Conservation (phyloP, 1,140 invertebrate species). For the Drosophila pachea region DNA sequence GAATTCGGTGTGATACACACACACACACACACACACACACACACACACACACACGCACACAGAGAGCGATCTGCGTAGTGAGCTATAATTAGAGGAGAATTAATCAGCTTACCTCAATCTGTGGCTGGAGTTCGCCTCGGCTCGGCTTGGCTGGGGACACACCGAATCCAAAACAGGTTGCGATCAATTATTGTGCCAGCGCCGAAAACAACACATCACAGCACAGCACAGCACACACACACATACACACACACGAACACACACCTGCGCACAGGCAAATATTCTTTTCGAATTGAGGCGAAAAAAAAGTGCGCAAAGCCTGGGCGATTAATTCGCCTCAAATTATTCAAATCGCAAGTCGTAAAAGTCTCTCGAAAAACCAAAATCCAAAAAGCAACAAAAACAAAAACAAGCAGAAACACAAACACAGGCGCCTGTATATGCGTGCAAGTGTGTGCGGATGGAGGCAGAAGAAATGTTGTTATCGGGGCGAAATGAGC, state of each 20-base stretch:
- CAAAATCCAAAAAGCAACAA: constrained; percentile 7
- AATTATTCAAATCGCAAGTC: constrained; percentile 38
- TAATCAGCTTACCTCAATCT: constrained; percentile 70
- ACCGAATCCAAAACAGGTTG: constrained; percentile 37
- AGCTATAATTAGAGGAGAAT: constrained; percentile 45
- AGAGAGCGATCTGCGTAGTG: background rate
- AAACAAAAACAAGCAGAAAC: constrained; percentile 30
- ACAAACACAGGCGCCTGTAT: too few species aligned
- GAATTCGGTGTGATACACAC: background rate
- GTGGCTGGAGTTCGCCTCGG: constrained; percentile 19
- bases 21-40: background rate
- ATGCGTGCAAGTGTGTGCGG: too few species aligned
- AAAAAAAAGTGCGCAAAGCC: constrained; percentile 14
- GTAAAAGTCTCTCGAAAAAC: constrained; percentile 23
- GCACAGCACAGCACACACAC: constrained; percentile 4
- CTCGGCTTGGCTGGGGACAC: constrained; percentile 3
- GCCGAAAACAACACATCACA: background rate
- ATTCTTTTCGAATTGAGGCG: constrained; percentile 19
- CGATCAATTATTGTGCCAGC: constrained; percentile 20
- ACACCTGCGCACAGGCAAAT: constrained; percentile 12
- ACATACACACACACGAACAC: constrained; percentile 9
- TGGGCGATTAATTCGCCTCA: constrained; percentile 21
- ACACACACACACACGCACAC: background rate
- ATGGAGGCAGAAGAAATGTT: constrained; percentile 13
- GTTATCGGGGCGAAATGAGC: constrained; percentile 17